Base-by-base conservation (phyloP, 2,888 invertebrate species). In the Dyspetes luteomarginatus region DNA sequence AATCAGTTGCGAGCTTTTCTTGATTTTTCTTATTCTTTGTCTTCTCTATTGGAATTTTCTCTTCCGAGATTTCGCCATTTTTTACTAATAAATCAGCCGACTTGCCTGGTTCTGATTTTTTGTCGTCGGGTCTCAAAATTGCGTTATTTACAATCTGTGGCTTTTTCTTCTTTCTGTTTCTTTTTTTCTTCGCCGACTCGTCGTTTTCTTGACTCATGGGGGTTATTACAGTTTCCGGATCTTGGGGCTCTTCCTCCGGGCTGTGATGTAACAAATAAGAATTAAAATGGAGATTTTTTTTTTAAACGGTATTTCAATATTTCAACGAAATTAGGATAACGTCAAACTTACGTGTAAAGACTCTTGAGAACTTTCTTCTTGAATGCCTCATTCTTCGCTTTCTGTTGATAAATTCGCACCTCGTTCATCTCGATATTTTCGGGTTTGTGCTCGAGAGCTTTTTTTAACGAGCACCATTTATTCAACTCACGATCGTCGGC, bases 401-500 rank as follows among this genome's bases (percentile, higher is more conserved):
- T 97, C 85, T 94, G 94, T 83, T 94, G 92, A 92, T 96, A 99
- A 0, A 95, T 94, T 78, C 95, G 94, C 9, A 96, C 94, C 81
- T 99, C 98, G 73, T 95, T 95, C 82, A 94, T 93, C 92, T 99
- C 99, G 12, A 95, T 95, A 72, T 96, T 93, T 3, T 96, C 95
- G 0, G 97, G 95, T 30, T 96, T 94, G 86, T 96, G 94, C 88
- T 96, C 96, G n/a, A 96, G 94, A 0, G 97, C 94, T 92, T 96
- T 97, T 92, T 97, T 98, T 3, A 99, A 92, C 0, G 98, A 97
- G 85, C 96, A 98, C 99, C 99, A 99, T 86, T 95, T 95, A 88
- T 99, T 99, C 5, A 99, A 93, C 92, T 99, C 99, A 85, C 95
- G 96, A 91, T 99, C 99, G 89, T 97, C 96, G 0, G 98, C 98